These are phyloP conservation scores for Clamator glandarius DNA, from an alignment of 2,797 vertebrate genomes.

Conservation along the genomic window DNA sequence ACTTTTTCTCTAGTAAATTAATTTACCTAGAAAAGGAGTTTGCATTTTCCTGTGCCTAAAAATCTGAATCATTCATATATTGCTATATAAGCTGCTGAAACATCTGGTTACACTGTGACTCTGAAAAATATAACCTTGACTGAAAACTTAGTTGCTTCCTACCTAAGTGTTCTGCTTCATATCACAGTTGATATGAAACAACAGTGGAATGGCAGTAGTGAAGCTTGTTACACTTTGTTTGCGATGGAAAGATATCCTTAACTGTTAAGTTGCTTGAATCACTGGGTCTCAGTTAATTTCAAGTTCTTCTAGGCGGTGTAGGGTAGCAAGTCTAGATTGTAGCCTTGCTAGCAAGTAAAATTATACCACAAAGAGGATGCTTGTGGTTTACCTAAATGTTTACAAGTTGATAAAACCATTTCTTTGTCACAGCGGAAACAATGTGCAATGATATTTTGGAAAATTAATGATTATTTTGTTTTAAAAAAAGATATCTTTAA, in stretches of 20 bases:
- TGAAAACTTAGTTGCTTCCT: neutral
- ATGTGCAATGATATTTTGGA: neutral
- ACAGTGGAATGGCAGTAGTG: neutral
- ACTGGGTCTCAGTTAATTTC: neutral
- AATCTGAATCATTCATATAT: neutral
- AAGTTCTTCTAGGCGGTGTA: neutral
- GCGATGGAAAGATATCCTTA: neutral
- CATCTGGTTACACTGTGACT: neutral
- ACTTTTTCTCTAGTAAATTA: neutral
- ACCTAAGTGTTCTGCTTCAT: neutral
- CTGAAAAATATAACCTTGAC: neutral
- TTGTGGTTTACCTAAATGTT: neutral
- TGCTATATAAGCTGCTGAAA: neutral
- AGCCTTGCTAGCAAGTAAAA: neutral
- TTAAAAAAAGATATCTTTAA: neutral
- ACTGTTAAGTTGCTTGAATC: rapidly evolving
- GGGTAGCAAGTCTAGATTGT: neutral
- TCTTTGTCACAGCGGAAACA: neutral
- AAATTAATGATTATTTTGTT: neutral
- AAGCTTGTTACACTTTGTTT: neutral
- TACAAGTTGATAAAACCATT: neutral
- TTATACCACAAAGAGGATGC: neutral
- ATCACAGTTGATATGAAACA: neutral
- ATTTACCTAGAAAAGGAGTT: rapidly evolving
- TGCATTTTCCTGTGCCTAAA: neutral